phyloP scores from a whole-genome alignment of 2,113 vertebrate species.

The Oxyura jamaicensis region DNA sequence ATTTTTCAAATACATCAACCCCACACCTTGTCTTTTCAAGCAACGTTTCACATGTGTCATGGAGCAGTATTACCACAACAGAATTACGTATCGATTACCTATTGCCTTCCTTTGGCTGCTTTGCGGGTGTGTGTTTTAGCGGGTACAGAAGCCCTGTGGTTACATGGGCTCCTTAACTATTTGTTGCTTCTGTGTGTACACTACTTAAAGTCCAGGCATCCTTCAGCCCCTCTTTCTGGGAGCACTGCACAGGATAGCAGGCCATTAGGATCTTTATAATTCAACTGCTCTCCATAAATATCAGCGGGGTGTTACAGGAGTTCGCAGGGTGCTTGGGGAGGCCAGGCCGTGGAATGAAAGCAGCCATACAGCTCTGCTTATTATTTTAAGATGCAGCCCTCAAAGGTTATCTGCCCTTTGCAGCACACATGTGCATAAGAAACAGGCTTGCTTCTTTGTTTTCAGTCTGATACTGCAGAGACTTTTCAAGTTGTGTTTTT shows the following conservation, averaged over 20 bases:
- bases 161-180: neutral
- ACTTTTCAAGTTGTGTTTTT: neutral
- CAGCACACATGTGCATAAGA: neutral
- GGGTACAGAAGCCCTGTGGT: neutral
- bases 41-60: neutral
- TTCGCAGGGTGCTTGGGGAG: neutral
- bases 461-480: neutral
- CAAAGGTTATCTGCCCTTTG: slow-evolving; percentile 48
- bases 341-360: neutral
- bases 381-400: slow-evolving; percentile 32
- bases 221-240: neutral
- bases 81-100: neutral
- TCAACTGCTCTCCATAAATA: neutral
- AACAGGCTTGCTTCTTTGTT: neutral
- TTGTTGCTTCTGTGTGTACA: neutral
- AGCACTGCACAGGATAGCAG: neutral
- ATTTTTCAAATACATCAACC: neutral
- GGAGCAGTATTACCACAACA: accelerated
- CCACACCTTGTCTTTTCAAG: neutral
- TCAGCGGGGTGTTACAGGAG: neutral
- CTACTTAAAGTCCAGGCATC: neutral
- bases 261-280: neutral
- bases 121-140: neutral
- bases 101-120: neutral
- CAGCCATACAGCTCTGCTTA: neutral